Evolutionary conservation across 64 coral and sea anemone genomes (phyloP), one percentile per base, ranked within the genome.

Genomic region (Montipora cactus): DNA sequence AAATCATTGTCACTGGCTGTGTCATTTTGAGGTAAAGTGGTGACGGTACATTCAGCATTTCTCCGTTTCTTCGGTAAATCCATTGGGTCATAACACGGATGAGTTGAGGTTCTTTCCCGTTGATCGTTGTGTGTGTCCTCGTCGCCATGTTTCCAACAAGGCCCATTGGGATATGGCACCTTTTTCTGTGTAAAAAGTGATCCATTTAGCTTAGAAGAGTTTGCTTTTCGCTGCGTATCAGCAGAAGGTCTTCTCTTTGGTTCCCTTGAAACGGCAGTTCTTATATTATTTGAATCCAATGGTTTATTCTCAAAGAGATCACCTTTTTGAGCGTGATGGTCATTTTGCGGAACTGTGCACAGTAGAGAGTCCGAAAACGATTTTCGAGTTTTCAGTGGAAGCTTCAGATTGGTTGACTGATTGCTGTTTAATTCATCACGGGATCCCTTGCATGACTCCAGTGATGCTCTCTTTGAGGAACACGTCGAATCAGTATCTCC

Each of bases 101-200:
- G 75, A 10, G 92, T 93, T 15, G 92, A 71, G 6, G 92, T 93
- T 59, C 92, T 79, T 1, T 81, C 77, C 3, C 92, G 92, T 13
- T 47, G 21, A 12, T 25, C 5, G 59, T 44, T 13, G 59, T 44
- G 46, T 16, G n/a, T 77, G 12, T 89, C 72, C 51, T 93, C 75
- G 22, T 87, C 74, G 15, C 16, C 75, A 51, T 59, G 44, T 14
- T 87, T 75, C 59, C 59, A 37, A 7, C 74, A 87, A 67, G 91
- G 74, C 47, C 71, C 68, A 67, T 87, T 93, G 16, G 62, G 46
- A 83, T 73, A 46, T 7, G 48, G 5, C 70, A 48, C 48, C 79
- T 58, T 72, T 72, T 91, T 82, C 14, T 44, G 7, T 18, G 66
- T 50, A 47, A 86, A 86, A 71, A 64, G 82, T 2, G 82, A 71